Evolutionary conservation across 2,113 vertebrate species (phyloP).

Genomic region (Alectura lathami): DNA sequence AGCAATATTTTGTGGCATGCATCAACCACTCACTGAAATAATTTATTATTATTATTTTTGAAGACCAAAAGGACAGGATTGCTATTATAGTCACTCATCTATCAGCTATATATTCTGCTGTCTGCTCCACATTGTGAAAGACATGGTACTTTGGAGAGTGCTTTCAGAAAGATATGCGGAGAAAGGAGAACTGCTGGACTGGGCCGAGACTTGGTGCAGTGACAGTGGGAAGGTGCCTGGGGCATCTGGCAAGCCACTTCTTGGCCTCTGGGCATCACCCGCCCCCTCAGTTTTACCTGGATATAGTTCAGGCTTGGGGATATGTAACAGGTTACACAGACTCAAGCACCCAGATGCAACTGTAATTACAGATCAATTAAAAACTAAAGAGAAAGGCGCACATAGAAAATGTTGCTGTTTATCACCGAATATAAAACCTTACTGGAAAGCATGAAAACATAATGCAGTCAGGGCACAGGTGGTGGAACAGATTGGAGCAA

Average conservation of each 20-base stretch:
- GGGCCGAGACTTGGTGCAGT: background rate
- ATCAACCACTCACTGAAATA: background rate
- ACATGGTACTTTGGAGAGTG: background rate
- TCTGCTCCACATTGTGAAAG: background rate
- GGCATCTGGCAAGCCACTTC: background rate
- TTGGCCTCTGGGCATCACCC: background rate
- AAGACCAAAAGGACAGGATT: background rate
- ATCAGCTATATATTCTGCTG: background rate
- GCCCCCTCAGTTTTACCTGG: background rate
- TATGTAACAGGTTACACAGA: background rate
- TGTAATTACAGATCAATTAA: background rate
- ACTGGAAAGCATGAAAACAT: background rate
- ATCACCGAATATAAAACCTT: background rate
- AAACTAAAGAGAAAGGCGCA: background rate
- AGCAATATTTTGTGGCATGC: background rate
- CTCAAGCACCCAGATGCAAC: fast-evolving
- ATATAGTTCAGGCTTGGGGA: background rate
- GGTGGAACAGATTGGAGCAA: background rate
- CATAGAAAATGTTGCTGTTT: background rate
- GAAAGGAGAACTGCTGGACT: background rate
- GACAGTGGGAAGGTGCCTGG: background rate
- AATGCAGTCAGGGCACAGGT: background rate
- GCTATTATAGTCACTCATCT: background rate
- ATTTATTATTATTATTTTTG: background rate
- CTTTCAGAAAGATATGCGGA: background rate